These are phyloP conservation scores for Rhopalosiphum maidis DNA, from an alignment of 1,140 invertebrate species.

Conservation along the genomic window DNA sequence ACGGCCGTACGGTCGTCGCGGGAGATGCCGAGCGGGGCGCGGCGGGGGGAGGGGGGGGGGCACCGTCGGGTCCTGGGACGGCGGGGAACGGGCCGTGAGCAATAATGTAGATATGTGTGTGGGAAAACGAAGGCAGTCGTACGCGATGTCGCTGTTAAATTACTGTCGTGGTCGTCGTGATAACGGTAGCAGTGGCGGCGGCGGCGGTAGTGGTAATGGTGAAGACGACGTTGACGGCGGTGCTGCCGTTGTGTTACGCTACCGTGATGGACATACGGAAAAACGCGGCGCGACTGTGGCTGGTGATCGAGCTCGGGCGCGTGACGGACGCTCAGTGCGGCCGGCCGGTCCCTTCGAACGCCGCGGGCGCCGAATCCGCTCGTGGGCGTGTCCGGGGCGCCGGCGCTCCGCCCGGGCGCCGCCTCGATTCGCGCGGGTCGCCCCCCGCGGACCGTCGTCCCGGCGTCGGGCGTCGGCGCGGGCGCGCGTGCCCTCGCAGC, in stretches of 20 bases:
- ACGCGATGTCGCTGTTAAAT: background rate
- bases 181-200: too few relatives aligned
- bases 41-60: too few relatives aligned
- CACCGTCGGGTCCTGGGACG: background rate
- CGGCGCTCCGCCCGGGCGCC: conserved; percentile 19
- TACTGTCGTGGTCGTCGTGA: too few relatives aligned
- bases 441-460: background rate
- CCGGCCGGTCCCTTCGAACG: conserved; percentile 40
- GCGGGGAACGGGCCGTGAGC: too few relatives aligned
- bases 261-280: background rate
- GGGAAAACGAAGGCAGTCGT: background rate
- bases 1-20: background rate
- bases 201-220: background rate
- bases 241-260: background rate
- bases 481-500: background rate
- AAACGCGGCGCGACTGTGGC: conserved; percentile 40
- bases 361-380: conserved; percentile 50
- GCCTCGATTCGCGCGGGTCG: background rate
- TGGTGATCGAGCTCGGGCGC: conserved; percentile 51
- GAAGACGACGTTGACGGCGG: background rate
- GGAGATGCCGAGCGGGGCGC: background rate
- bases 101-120: background rate
- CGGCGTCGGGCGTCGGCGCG: background rate
- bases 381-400: conserved; percentile 15
- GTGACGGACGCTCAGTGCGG: conserved; percentile 57